These are phyloP conservation scores for Spicauda simplicius DNA, from an alignment of 2,888 invertebrate species.

Conservation along the genomic window DNA sequence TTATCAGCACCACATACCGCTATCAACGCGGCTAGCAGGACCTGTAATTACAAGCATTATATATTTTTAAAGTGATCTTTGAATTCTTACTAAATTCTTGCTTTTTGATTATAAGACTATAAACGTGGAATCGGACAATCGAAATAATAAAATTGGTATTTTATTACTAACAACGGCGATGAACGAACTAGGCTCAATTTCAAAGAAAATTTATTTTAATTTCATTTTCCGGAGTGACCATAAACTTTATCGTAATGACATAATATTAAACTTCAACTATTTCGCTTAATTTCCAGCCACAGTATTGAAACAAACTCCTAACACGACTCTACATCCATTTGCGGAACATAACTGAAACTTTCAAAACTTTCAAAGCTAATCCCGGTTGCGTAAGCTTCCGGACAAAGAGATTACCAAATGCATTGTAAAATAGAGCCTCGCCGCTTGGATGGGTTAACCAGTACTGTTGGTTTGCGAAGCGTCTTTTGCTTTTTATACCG, in stretches of 20 bases:
- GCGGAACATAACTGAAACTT: not conserved
- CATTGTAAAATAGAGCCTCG: constrained; percentile 56
- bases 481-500: constrained; percentile 75
- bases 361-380: not conserved
- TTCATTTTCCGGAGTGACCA: too few relatives aligned
- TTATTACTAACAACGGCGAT: too few relatives aligned
- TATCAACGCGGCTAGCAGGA: constrained; percentile 66
- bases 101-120: too few relatives aligned
- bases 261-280: too few relatives aligned
- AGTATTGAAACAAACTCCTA: not conserved
- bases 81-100: too few relatives aligned
- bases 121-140: too few relatives aligned
- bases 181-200: too few relatives aligned
- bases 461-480: constrained; percentile 62
- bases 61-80: not conserved
- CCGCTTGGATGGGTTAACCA: constrained; percentile 56
- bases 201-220: too few relatives aligned
- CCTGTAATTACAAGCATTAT: constrained; percentile 52
- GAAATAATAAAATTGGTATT: too few relatives aligned
- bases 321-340: not conserved
- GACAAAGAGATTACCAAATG: constrained; percentile 61
- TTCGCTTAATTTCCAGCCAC: not conserved
- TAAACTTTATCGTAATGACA: too few relatives aligned
- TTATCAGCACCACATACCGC: constrained; percentile 71
- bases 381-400: not conserved